Percentiles rank a stretch among this genome's conserved stretches.
phyloP scores from a whole-genome alignment of 2,113 vertebrate species.

The Pagrus major region DNA sequence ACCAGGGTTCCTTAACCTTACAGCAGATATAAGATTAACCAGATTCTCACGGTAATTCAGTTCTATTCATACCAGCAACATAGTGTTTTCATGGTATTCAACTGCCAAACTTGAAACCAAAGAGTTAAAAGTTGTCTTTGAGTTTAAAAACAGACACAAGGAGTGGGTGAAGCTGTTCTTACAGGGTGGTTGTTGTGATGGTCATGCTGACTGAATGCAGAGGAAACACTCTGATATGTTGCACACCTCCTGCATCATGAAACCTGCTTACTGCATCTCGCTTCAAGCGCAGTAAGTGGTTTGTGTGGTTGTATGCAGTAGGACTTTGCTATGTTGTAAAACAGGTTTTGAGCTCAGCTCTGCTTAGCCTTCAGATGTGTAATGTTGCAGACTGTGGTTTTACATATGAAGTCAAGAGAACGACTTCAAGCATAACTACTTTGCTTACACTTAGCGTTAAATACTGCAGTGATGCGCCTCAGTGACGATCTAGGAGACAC shows the following conservation, averaged over 20 bases:
- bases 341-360: slow-evolving; percentile 54
- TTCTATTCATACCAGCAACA: background rate
- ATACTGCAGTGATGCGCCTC: background rate
- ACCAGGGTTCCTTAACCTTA: too few species aligned
- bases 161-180: background rate
- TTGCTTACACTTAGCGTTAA: background rate
- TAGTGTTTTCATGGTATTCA: background rate
- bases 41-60: background rate
- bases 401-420: background rate
- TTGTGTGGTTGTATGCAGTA: slow-evolving; percentile 28
- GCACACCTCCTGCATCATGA: background rate
- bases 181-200: background rate
- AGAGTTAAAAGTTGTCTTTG: background rate
- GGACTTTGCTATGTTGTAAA: slow-evolving; percentile 58
- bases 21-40: too few species aligned
- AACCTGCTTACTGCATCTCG: background rate
- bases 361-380: background rate
- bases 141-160: background rate
- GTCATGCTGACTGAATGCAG: slow-evolving; percentile 2
- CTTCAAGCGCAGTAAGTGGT: slow-evolving; percentile 24
- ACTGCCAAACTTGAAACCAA: background rate
- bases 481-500: background rate
- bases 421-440: background rate
- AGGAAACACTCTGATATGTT: slow-evolving; percentile 10
- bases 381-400: background rate